phyloP scores from a whole-genome alignment of 2,888 invertebrate genomes.

The Coleophora deauratella region DNA sequence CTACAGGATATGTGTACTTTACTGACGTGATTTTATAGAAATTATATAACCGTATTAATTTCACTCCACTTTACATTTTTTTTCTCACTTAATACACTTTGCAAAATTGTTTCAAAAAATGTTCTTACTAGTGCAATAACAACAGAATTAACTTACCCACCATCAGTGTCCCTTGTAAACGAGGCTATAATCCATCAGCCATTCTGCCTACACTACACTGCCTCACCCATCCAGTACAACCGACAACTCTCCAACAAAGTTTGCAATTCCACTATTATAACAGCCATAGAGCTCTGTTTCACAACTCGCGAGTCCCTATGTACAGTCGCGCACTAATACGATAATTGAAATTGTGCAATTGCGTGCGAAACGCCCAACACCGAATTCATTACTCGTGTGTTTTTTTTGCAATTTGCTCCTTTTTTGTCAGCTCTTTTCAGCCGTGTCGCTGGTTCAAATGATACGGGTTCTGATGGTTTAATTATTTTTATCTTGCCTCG shows the following conservation, averaged over 20 bases:
- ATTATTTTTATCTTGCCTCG: conserved; percentile 46
- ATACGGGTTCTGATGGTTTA: conserved; percentile 51
- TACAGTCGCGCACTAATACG: conserved; percentile 42
- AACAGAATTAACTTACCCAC: conserved; percentile 3
- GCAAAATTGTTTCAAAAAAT: too few species aligned
- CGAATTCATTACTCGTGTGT: conserved; percentile 66
- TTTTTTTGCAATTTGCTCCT: conserved; percentile 49
- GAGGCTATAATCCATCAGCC: conserved; percentile 40
- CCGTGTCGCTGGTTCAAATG: conserved; percentile 39
- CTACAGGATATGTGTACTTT: too few species aligned
- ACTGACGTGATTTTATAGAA: too few species aligned
- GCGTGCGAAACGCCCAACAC: conserved; percentile 66
- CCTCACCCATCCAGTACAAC: conserved; percentile 5
- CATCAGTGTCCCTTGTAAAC: conserved; percentile 22
- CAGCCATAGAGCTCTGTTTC: conserved; percentile 14
- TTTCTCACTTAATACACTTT: conserved; percentile 6
- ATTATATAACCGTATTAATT: too few species aligned
- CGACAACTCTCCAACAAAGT: not conserved
- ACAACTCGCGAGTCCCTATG: conserved; percentile 22
- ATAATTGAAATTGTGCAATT: conserved; percentile 76
- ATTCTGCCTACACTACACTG: conserved; percentile 4
- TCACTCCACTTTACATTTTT: conserved; percentile 15
- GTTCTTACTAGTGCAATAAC: too few species aligned
- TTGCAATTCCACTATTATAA: too few species aligned
- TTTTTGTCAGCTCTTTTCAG: conserved; percentile 35